Conservation (phyloP, 1,140 invertebrate genomes). For the Lordiphosa clarofinis region DNA sequence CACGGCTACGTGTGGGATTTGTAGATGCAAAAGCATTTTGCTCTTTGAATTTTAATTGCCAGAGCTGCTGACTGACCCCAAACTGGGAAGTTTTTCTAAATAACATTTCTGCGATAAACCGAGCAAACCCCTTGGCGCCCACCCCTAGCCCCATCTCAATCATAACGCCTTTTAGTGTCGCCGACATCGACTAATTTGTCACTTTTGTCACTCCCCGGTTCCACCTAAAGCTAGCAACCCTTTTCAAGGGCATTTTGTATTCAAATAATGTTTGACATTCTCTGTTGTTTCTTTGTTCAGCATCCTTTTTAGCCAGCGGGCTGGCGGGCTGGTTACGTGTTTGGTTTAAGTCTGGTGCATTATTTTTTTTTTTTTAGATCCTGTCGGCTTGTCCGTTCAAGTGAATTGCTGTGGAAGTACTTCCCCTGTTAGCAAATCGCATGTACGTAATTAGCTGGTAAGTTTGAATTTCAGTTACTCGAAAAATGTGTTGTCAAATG, state of each 20-base stretch:
- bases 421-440: too few relatives aligned
- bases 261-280: conserved; percentile 55
- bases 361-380: not conserved
- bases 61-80: not conserved
- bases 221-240: conserved; percentile 14
- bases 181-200: conserved; percentile 53
- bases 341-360: not conserved
- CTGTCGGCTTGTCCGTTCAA: too few relatives aligned
- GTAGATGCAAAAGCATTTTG: too few relatives aligned
- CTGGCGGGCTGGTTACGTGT: too few relatives aligned
- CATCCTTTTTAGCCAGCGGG: not conserved
- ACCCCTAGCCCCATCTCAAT: conserved; percentile 12
- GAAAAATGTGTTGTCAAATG: too few relatives aligned
- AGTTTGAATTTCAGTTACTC: too few relatives aligned
- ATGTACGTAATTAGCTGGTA: too few relatives aligned
- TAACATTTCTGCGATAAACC: not conserved
- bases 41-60: too few relatives aligned
- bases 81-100: not conserved
- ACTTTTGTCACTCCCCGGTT: conserved; percentile 25
- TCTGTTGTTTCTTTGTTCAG: conserved; percentile 9
- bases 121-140: not conserved
- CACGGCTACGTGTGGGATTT: too few relatives aligned
- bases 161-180: conserved; percentile 49
- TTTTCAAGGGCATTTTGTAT: conserved; percentile 58
- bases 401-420: too few relatives aligned